phyloP scores from a whole-genome alignment of 1,140 invertebrate genomes.

The Neoseiulus cucumeris region DNA sequence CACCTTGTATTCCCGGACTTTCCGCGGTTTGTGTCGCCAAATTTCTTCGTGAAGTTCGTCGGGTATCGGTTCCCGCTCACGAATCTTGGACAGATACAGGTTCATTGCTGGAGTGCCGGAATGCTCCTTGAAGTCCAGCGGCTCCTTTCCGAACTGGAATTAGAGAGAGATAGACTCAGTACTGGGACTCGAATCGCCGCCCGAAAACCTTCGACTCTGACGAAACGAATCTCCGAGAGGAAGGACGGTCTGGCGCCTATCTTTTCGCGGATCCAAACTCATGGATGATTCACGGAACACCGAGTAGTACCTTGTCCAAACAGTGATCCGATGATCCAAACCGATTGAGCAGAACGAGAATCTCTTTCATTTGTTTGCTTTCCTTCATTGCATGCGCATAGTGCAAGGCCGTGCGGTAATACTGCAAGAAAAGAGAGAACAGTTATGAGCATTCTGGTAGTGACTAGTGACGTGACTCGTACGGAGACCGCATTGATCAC shows the following conservation, averaged over 20 bases:
- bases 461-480: not conserved
- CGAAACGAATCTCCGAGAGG: not conserved
- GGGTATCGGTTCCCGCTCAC: not conserved
- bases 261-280: no score
- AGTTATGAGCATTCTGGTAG: not conserved
- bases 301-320: conserved; percentile 2
- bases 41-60: not conserved
- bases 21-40: not conserved
- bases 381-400: not conserved
- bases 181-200: no score
- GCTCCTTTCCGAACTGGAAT: conserved; percentile 4
- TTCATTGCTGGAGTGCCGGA: not conserved
- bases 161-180: not conserved
- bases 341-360: not conserved
- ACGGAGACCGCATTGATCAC: not conserved
- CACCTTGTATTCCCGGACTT: conserved; percentile 3
- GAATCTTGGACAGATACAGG: not conserved
- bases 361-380: not conserved
- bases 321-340: conserved; percentile 5
- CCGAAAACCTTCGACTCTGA: not conserved
- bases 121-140: conserved; percentile 3
- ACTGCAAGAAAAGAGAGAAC: not conserved
- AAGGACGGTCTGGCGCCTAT: no score
- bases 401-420: not conserved
- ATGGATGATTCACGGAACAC: no score